These are phyloP conservation scores for Tribolium freemani DNA, from an alignment of 2,888 invertebrate genomes.

Conservation along the genomic window DNA sequence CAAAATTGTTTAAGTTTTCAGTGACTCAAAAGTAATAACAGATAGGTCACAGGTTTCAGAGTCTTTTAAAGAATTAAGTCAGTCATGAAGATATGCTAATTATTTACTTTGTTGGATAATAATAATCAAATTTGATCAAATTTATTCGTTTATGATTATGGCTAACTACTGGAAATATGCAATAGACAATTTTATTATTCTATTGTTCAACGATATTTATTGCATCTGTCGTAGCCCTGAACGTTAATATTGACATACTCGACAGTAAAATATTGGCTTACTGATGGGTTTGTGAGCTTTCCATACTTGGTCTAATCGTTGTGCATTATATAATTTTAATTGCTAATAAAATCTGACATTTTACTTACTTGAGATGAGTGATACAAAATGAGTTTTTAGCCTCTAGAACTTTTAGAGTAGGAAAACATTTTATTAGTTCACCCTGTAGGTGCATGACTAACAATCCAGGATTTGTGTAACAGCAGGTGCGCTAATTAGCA, in stretches of 20 bases:
- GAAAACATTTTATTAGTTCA: not conserved
- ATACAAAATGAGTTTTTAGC: no score
- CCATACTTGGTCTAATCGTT: not conserved
- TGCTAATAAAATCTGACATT: not conserved
- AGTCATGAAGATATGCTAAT: no score
- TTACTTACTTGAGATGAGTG: not conserved
- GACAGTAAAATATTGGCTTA: not conserved
- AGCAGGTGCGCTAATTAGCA: slow-evolving; percentile 19
- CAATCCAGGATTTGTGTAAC: not conserved
- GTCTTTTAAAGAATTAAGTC: no score
- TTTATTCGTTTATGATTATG: not conserved
- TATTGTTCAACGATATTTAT: not conserved
- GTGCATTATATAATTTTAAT: not conserved
- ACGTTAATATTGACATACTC: not conserved
- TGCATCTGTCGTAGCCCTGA: not conserved
- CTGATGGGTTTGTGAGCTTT: not conserved
- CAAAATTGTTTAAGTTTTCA: no score
- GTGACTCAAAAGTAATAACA: no score
- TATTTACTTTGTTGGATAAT: no score
- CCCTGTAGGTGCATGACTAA: not conserved
- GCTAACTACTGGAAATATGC: not conserved
- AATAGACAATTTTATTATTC: not conserved
- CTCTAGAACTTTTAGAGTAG: no score
- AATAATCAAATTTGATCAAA: not conserved
- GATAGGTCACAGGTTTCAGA: no score